Evolutionary conservation across 2,888 invertebrate species (phyloP), one percentile per base, ranked within the genome.

Genomic region (Amblyjoppa proteus): DNA sequence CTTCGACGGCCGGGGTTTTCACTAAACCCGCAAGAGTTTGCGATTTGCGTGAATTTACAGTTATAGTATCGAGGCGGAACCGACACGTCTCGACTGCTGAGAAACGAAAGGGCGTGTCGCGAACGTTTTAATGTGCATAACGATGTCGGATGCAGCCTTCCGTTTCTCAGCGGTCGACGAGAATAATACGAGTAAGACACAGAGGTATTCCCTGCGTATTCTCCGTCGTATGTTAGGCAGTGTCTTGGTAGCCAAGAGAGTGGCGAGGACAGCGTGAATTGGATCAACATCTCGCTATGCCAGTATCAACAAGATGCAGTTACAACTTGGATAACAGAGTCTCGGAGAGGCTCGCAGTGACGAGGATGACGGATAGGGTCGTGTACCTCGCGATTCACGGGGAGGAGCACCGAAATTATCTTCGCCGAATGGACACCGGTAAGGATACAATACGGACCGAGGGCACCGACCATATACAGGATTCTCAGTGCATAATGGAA

Each of bases 251-350:
- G 81, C 76, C 68, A 66, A 78, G 68, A 77, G 69, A 77, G 31
- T 53, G 80, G 51, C 68, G 71, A 68, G 76, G 34, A 87, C 66
- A 77, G 85, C 89, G 89, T 84, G 88, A 79, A 87, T 90, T 91
- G 88, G 87, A 90, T 91, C 90, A 92, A 92, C 92, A 91, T 77
- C 87, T 73, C 75, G 77, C 88, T 88, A 87, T 91, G 92, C 92
- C 92, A 92, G 92, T 86, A 91, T 90, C 92, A 92, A 91, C 92
- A 92, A 88, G 88, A 90, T 89, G 86, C 88, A 85, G 89, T 89
- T 89, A 88, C 88, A 87, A 76, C 56, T 81, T 85, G 58, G 45
- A 68, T 76, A 77, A 76, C 66, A 76, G 45, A 56, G 74, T 71
- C 41, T 28, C 64, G 58, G 20, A 16, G 16, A 38, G 38, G 56